These are phyloP conservation scores for Tetranychus cinnabarinus DNA, from an alignment of 1,140 invertebrate genomes.

Conservation along the genomic window DNA sequence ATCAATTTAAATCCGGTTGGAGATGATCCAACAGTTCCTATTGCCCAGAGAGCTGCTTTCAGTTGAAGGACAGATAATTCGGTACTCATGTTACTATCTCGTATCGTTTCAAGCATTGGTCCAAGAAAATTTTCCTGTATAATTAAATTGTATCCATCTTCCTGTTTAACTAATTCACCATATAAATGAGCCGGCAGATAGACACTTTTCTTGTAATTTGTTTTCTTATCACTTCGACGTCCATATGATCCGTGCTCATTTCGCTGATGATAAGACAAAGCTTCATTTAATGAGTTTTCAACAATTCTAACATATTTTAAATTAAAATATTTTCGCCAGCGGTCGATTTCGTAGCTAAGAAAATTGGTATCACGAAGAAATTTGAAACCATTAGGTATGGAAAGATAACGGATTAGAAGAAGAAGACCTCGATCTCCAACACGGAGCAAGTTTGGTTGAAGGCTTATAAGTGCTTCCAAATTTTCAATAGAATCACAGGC, in stretches of 20 bases:
- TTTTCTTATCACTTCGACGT: slow-evolving; percentile 24
- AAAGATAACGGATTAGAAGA: slow-evolving; percentile 54
- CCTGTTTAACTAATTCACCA: slow-evolving; percentile 55
- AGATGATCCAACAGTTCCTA: slow-evolving; percentile 57
- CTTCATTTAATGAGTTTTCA: slow-evolving; percentile 62
- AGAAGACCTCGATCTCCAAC: slow-evolving; percentile 59
- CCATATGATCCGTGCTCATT: slow-evolving; percentile 53
- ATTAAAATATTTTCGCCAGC: slow-evolving; percentile 38
- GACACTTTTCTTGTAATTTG: slow-evolving; percentile 23
- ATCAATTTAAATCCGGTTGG: slow-evolving; percentile 43
- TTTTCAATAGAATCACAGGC: slow-evolving; percentile 52
- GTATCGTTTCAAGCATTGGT: not conserved
- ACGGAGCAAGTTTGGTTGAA: slow-evolving; percentile 41
- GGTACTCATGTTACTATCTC: slow-evolving; percentile 3
- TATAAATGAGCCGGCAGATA: slow-evolving; percentile 64
- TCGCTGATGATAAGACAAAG: slow-evolving; percentile 54
- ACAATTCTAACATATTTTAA: slow-evolving; percentile 53
- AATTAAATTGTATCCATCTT: slow-evolving; percentile 41
- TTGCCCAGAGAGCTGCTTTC: slow-evolving; percentile 69
- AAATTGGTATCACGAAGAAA: slow-evolving; percentile 39
- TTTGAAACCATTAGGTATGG: slow-evolving; percentile 41
- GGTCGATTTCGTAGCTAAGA: slow-evolving; percentile 41
- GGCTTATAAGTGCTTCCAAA: slow-evolving; percentile 45
- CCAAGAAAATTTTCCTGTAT: slow-evolving; percentile 20
- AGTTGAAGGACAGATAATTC: slow-evolving; percentile 25